Evolutionary conservation across 2,113 vertebrate genomes (phyloP).

Genomic region (Lamprotornis superbus): DNA sequence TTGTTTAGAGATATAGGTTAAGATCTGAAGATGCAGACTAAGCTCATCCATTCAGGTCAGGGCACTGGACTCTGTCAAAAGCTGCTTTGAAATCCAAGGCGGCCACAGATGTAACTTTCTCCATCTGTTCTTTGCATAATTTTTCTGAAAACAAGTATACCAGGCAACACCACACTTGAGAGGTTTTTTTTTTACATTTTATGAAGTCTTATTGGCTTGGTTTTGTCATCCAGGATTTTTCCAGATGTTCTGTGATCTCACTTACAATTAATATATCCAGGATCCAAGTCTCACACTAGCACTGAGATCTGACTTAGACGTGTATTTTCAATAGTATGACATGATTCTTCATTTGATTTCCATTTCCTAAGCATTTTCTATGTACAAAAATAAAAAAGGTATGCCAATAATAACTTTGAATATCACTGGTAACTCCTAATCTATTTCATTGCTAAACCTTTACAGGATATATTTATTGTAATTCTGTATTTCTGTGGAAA

Average conservation of each 20-base stretch:
- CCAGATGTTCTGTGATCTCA: slow-evolving; percentile 17
- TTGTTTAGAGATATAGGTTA: neutral
- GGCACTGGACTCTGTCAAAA: neutral
- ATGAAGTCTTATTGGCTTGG: neutral
- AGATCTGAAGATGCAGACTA: neutral
- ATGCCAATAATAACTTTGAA: neutral
- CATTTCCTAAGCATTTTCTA: neutral
- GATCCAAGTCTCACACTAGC: neutral
- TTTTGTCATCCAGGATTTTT: neutral
- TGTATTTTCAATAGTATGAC: neutral
- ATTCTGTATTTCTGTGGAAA: neutral
- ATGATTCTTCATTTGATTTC: neutral
- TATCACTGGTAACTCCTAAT: neutral
- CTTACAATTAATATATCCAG: neutral
- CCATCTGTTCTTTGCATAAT: neutral
- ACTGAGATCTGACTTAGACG: neutral
- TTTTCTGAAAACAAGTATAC: neutral
- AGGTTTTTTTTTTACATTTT: neutral
- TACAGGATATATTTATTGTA: neutral
- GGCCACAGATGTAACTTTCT: neutral
- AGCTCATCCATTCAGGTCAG: neutral
- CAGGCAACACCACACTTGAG: neutral
- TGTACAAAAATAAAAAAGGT: neutral
- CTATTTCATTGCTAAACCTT: neutral
- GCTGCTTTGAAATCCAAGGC: neutral